These are phyloP conservation scores for Eulimnadia texana DNA, from an alignment of 1,140 invertebrate species.

Conservation along the genomic window DNA sequence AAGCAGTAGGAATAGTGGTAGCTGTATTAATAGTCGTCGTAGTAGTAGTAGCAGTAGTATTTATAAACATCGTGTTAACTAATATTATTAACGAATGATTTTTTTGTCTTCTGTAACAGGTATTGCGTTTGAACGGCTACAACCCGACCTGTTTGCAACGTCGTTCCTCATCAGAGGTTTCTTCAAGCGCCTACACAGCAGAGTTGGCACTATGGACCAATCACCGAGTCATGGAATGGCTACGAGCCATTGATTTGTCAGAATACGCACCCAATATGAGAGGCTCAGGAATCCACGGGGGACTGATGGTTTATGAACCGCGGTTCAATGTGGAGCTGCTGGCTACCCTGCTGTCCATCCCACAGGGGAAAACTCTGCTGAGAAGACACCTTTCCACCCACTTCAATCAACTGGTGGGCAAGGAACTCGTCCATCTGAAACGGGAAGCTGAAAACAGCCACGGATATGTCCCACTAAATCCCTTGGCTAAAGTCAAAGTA, in stretches of 20 bases:
- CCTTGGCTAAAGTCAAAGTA: constrained; percentile 85
- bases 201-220: constrained; percentile 58
- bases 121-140: constrained; percentile 74
- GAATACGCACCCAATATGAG: constrained; percentile 94
- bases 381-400: constrained; percentile 83
- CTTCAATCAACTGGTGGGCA: constrained; percentile 75
- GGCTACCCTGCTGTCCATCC: constrained; percentile 85
- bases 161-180: constrained; percentile 51
- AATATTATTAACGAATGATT: too few species aligned
- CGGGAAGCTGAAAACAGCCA: constrained; percentile 67
- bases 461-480: constrained; percentile 69
- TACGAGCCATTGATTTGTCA: constrained; percentile 85
- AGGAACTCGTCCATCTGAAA: constrained; percentile 77
- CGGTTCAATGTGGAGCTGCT: constrained; percentile 88
- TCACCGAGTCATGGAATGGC: constrained; percentile 94
- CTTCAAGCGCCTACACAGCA: constrained; percentile 26
- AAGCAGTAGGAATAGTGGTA: too few species aligned
- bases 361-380: constrained; percentile 80
- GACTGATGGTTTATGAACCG: constrained; percentile 79
- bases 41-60: too few species aligned
- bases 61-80: too few species aligned
- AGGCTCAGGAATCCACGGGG: constrained; percentile 81
- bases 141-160: constrained; percentile 72
- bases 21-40: too few species aligned
- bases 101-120: background rate